These are phyloP conservation scores for Leiothrix lutea DNA, from an alignment of 2,113 vertebrate species.

Conservation along the genomic window DNA sequence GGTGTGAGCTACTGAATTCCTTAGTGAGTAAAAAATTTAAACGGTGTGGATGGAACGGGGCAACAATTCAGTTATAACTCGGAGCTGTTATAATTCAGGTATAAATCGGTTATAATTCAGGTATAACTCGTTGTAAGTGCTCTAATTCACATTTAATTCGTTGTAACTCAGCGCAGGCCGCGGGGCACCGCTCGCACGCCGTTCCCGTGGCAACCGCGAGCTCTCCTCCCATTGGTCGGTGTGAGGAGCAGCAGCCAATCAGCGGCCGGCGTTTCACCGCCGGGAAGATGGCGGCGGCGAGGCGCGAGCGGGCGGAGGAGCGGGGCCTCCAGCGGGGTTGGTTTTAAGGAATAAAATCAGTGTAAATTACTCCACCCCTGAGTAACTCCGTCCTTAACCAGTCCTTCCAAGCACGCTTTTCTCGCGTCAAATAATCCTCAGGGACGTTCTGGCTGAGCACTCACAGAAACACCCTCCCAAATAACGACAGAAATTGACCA, in stretches of 20 bases:
- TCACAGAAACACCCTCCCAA: neutral
- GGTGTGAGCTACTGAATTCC: neutral
- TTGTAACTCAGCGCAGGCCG: rapidly evolving
- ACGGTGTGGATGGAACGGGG: neutral
- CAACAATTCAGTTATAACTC: neutral
- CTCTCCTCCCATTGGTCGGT: neutral
- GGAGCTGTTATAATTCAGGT: rapidly evolving
- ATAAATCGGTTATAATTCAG: neutral
- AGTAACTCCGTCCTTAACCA: neutral
- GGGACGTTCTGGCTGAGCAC: too few species aligned
- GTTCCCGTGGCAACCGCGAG: neutral
- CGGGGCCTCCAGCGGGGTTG: neutral
- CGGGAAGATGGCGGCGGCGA: neutral
- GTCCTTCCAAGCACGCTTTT: neutral
- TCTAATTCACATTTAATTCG: neutral
- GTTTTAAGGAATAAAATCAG: neutral
- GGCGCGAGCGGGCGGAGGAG: neutral
- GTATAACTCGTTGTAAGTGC: neutral
- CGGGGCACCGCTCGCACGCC: rapidly evolving
- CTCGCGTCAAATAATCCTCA: neutral
- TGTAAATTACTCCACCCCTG: neutral
- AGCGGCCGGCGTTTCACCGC: rapidly evolving
- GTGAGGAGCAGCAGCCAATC: neutral
- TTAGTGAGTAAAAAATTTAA: neutral
- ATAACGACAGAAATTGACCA: neutral